Evolutionary conservation across 2,797 vertebrate genomes (phyloP).

Genomic region (Tolypeutes matacus): DNA sequence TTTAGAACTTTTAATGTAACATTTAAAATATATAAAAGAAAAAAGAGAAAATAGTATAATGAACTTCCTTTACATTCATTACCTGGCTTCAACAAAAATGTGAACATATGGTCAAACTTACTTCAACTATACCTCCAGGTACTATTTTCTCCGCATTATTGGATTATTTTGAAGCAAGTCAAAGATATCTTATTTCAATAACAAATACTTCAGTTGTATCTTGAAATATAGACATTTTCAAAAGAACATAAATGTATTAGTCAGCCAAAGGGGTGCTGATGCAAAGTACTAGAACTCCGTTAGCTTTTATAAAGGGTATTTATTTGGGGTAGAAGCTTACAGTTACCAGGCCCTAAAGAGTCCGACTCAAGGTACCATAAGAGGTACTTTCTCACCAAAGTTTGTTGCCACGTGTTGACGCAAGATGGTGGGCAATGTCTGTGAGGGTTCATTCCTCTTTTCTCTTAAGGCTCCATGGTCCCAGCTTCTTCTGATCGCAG

Average conservation of each 20-base stretch:
- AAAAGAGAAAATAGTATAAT: neutral
- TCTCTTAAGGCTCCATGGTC: too few relatives aligned
- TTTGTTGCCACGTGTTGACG: too few relatives aligned
- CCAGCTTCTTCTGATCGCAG: too few relatives aligned
- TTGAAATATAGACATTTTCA: neutral
- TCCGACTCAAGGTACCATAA: too few relatives aligned
- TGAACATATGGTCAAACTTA: neutral
- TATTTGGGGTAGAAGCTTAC: too few relatives aligned
- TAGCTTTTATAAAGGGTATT: too few relatives aligned
- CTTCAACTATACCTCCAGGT: neutral
- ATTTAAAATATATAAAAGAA: constrained; percentile 34
- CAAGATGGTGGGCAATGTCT: too few relatives aligned
- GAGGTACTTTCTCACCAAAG: too few relatives aligned
- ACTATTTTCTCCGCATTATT: constrained; percentile 13
- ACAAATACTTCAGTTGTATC: constrained; percentile 1
- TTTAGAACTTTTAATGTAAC: neutral
- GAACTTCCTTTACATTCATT: neutral
- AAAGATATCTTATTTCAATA: neutral
- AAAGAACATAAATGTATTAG: neutral
- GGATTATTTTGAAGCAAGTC: constrained; percentile 26
- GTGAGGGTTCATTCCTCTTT: too few relatives aligned
- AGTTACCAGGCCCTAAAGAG: too few relatives aligned
- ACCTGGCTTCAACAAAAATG: constrained; percentile 15
- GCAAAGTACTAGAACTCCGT: too few relatives aligned
- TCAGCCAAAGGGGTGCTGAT: too few relatives aligned